Evolutionary conservation across 2,797 vertebrate species (phyloP).

Genomic region (Adrianichthys oophorus): DNA sequence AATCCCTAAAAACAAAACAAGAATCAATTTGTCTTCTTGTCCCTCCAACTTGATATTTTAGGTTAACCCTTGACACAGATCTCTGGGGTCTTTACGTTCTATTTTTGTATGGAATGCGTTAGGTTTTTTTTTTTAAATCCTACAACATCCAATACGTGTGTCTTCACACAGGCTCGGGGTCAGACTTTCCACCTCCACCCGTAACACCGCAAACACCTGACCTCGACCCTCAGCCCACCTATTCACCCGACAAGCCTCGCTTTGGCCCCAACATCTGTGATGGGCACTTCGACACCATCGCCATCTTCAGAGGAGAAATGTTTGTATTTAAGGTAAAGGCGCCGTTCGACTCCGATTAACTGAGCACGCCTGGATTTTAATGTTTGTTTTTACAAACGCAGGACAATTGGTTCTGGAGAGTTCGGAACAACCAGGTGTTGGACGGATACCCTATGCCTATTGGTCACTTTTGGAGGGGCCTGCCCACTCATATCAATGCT

Average conservation of each 20-base stretch:
- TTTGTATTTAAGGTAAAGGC: slow-evolving; percentile 89
- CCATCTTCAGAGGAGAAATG: slow-evolving; percentile 89
- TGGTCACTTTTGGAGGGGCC: slow-evolving; percentile 90
- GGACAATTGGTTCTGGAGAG: slow-evolving; percentile 94
- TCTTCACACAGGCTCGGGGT: slow-evolving; percentile 62
- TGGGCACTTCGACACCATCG: slow-evolving; percentile 89
- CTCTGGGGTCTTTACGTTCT: no score
- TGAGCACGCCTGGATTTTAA: background rate
- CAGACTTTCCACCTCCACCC: slow-evolving; percentile 62
- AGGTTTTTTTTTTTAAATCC: background rate
- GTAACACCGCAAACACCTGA: slow-evolving; percentile 63
- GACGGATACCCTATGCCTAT: slow-evolving; percentile 92
- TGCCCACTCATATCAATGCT: slow-evolving; percentile 81
- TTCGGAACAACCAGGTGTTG: slow-evolving; percentile 85
- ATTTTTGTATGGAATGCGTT: no score
- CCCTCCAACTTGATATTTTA: no score
- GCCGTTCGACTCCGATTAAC: background rate
- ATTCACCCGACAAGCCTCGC: slow-evolving; percentile 65
- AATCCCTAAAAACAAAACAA: no score
- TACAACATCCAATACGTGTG: background rate
- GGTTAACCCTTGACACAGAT: no score
- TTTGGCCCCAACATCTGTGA: slow-evolving; percentile 89
- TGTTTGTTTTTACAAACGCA: slow-evolving; percentile 37
- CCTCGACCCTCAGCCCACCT: slow-evolving; percentile 58
- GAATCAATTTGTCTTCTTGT: no score